phyloP scores from a whole-genome alignment of 2,888 invertebrate species.

The Digitonthophagus gazella region DNA sequence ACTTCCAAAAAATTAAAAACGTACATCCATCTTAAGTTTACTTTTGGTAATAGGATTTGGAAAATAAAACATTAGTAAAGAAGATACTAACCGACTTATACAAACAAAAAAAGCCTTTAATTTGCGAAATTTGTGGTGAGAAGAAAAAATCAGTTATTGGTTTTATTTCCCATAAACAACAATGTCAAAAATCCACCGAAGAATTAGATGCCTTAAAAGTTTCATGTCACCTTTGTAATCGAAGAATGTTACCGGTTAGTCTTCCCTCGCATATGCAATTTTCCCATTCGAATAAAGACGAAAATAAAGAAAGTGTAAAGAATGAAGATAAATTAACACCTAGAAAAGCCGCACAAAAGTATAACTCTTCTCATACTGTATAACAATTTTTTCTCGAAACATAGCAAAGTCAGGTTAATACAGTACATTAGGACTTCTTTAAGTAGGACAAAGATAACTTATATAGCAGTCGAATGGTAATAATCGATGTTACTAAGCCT shows the following conservation, averaged over 20 bases:
- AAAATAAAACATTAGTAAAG: slow-evolving; percentile 52
- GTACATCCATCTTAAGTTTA: slow-evolving; percentile 8
- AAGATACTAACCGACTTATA: slow-evolving; percentile 53
- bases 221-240: slow-evolving; percentile 33
- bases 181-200: slow-evolving; percentile 29
- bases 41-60: slow-evolving; percentile 53
- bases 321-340: slow-evolving; percentile 34
- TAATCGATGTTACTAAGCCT: too few species aligned
- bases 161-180: slow-evolving; percentile 57
- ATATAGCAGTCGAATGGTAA: too few species aligned
- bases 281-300: slow-evolving; percentile 43
- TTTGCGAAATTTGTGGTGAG: slow-evolving; percentile 57
- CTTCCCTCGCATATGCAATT: slow-evolving; percentile 57
- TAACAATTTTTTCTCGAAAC: too few species aligned
- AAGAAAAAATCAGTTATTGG: slow-evolving; percentile 57
- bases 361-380: too few species aligned
- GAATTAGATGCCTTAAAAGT: slow-evolving; percentile 30
- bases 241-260: slow-evolving; percentile 58
- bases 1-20: too few species aligned
- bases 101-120: slow-evolving; percentile 49
- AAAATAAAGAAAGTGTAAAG: not conserved
- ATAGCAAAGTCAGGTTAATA: too few species aligned
- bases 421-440: too few species aligned
- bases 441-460: too few species aligned
- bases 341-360: slow-evolving; percentile 53